A percentile compares a stretch with the other conserved stretches of the same genome.
These are phyloP conservation scores for Drosophila mimica DNA, from an alignment of 2,888 invertebrate genomes.

Conservation along the genomic window DNA sequence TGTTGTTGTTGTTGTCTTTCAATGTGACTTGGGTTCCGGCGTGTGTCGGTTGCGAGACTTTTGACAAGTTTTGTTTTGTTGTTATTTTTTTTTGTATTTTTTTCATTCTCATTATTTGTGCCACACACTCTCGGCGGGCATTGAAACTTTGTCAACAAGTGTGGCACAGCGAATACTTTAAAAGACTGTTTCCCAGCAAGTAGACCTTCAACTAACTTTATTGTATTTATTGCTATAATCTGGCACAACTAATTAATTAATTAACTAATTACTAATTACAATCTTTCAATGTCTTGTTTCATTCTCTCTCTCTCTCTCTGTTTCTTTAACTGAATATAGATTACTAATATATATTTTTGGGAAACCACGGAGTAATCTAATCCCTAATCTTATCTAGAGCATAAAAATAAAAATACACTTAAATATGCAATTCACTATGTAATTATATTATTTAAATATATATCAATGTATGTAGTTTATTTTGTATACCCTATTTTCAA, in stretches of 20 bases:
- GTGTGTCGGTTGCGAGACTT: conserved; percentile 62
- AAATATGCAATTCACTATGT: too few relatives aligned
- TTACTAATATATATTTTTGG: not conserved
- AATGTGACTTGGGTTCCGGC: conserved; percentile 55
- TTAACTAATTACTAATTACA: too few relatives aligned
- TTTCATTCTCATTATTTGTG: conserved; percentile 10
- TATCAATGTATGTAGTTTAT: not conserved
- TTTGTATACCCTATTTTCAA: too few relatives aligned
- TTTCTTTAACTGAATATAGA: not conserved
- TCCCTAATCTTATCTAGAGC: not conserved
- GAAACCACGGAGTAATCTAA: not conserved
- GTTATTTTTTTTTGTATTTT: conserved; percentile 12
- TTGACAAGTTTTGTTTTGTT: conserved; percentile 58
- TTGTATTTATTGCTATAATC: not conserved
- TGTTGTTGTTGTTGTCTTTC: conserved; percentile 37
- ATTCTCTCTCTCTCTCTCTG: not conserved
- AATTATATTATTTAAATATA: not conserved
- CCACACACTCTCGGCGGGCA: conserved; percentile 1
- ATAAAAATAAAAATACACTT: not conserved
- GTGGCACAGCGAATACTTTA: not conserved
- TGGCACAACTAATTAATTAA: not conserved
- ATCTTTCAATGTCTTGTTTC: not conserved
- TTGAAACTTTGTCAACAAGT: not conserved
- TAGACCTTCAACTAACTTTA: not conserved
- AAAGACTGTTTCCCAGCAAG: not conserved